Conservation (phyloP, 2,888 invertebrate species). For the Caenorhabditis afra region DNA sequence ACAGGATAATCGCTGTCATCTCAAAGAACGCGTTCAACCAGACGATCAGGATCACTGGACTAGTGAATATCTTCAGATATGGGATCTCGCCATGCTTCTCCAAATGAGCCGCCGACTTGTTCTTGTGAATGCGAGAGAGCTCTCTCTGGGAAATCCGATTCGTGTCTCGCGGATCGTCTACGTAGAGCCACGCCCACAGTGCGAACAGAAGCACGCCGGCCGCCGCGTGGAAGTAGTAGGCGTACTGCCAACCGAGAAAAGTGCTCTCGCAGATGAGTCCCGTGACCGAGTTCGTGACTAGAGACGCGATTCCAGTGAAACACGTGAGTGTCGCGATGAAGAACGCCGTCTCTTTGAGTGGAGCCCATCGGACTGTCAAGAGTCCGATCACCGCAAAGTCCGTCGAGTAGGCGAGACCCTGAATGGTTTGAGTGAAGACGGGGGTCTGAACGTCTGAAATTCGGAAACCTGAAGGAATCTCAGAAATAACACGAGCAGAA, state of each 20-base stretch:
- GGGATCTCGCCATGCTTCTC: slow-evolving; percentile 62
- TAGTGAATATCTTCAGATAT: slow-evolving; percentile 64
- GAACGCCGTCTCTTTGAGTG: slow-evolving; percentile 69
- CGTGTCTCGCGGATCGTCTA: slow-evolving; percentile 63
- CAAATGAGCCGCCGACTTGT: slow-evolving; percentile 67
- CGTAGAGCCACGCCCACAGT: slow-evolving; percentile 64
- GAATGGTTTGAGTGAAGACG: not conserved
- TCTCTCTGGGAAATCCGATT: slow-evolving; percentile 61
- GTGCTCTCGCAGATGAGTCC: slow-evolving; percentile 62
- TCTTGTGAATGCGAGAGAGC: slow-evolving; percentile 62
- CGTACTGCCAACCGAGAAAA: slow-evolving; percentile 60
- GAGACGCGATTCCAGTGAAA: slow-evolving; percentile 69
- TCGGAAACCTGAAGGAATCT: slow-evolving; percentile 55
- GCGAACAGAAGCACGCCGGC: slow-evolving; percentile 58
- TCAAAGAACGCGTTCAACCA: slow-evolving; percentile 75
- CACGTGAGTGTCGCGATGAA: slow-evolving; percentile 73
- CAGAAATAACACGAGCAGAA: slow-evolving; percentile 45
- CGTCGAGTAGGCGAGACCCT: slow-evolving; percentile 62
- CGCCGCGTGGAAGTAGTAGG: slow-evolving; percentile 57
- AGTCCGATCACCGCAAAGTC: slow-evolving; percentile 61
- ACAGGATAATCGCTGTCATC: slow-evolving; percentile 66
- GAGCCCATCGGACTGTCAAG: slow-evolving; percentile 71
- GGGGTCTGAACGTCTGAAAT: not conserved
- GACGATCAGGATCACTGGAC: slow-evolving; percentile 64
- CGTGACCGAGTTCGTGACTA: slow-evolving; percentile 68